Percentiles rank a stretch among this genome's conserved stretches.
Evolutionary conservation across 2,888 invertebrate genomes (phyloP).

Genomic region (Chymomyza amoena): DNA sequence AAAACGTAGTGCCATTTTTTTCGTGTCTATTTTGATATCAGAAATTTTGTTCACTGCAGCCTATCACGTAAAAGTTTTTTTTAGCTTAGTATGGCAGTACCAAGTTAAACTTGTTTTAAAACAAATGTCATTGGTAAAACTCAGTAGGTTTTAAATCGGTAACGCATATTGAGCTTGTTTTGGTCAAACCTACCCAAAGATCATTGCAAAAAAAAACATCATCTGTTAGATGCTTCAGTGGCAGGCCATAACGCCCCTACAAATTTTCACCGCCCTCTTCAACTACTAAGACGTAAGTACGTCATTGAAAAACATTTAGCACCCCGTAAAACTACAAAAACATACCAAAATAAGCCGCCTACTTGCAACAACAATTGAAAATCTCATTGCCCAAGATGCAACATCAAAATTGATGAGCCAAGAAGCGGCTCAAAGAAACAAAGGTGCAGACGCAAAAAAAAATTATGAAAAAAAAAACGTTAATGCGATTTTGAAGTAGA

Average conservation of each 20-base stretch:
- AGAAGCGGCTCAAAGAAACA: constrained; percentile 42
- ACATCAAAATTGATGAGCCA: constrained; percentile 32
- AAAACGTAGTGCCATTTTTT: too few relatives aligned
- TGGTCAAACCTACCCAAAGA: not conserved
- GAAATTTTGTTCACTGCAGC: too few relatives aligned
- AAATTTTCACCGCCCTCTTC: not conserved
- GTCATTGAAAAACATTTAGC: not conserved
- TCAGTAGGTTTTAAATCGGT: too few relatives aligned
- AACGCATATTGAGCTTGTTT: too few relatives aligned
- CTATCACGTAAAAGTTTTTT: too few relatives aligned
- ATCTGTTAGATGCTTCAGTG: not conserved
- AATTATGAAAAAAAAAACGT: constrained; percentile 40
- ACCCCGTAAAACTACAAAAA: not conserved
- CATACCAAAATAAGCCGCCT: not conserved
- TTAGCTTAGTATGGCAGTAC: too few relatives aligned
- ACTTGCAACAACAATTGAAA: constrained; percentile 24
- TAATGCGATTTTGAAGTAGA: constrained; percentile 70
- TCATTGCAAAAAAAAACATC: not conserved
- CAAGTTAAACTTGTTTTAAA: too few relatives aligned
- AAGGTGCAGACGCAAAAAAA: constrained; percentile 40
- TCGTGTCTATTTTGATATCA: too few relatives aligned
- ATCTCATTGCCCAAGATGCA: constrained; percentile 36
- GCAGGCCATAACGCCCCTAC: not conserved
- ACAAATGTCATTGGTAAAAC: too few relatives aligned
- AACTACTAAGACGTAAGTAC: not conserved